A percentile compares a stretch with the other conserved stretches of the same genome.
phyloP scores from a whole-genome alignment of 2,888 invertebrate genomes.

The Agrilus mali region DNA sequence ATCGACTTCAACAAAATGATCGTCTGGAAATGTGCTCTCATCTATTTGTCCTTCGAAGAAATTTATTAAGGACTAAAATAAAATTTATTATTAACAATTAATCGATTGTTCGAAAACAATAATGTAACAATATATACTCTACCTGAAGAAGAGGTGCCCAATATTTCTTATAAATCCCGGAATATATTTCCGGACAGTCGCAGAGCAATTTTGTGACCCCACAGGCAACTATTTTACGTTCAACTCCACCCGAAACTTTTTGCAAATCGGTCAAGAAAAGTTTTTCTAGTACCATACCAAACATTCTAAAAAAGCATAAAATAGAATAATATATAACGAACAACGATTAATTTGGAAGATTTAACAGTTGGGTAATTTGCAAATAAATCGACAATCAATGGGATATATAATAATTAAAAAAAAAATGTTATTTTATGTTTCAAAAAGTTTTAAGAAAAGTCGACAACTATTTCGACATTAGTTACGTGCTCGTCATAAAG shows the following conservation, averaged over 20 bases:
- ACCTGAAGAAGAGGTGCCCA: slow-evolving; percentile 51
- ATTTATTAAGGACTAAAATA: slow-evolving; percentile 61
- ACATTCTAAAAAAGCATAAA: slow-evolving; percentile 53
- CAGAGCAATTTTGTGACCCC: slow-evolving; percentile 78
- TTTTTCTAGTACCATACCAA: slow-evolving; percentile 89
- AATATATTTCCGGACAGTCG: slow-evolving; percentile 56
- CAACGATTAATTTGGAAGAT: no score
- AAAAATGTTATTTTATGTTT: no score
- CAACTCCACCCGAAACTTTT: slow-evolving; percentile 69
- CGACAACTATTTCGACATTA: no score
- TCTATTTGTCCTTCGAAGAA: slow-evolving; percentile 85
- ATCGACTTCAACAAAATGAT: slow-evolving; percentile 81
- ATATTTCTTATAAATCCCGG: slow-evolving; percentile 50
- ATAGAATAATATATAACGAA: background rate
- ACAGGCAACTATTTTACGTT: slow-evolving; percentile 83
- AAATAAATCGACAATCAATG: no score
- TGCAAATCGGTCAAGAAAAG: slow-evolving; percentile 76
- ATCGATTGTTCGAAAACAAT: background rate
- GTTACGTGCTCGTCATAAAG: no score
- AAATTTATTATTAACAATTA: background rate
- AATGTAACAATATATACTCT: slow-evolving; percentile 8
- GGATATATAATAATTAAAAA: no score
- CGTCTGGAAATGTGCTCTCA: slow-evolving; percentile 64
- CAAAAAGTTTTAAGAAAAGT: no score
- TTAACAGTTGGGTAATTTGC: no score